Evolutionary conservation across 2,113 vertebrate genomes (phyloP).

Genomic region (Andinoacara biseriatus): DNA sequence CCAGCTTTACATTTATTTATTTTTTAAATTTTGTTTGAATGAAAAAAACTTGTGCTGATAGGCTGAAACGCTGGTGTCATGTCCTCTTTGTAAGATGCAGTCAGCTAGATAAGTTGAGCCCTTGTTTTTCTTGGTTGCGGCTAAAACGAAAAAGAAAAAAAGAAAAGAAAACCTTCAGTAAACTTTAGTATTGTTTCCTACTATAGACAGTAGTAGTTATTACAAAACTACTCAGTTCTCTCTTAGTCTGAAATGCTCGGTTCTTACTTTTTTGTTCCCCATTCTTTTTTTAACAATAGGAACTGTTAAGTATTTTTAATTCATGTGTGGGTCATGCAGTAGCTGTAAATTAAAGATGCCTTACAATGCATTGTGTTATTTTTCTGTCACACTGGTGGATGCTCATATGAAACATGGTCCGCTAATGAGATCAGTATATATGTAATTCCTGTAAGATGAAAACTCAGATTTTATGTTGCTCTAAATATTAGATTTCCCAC

Average conservation of each 20-base stretch:
- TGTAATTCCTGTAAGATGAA: not conserved
- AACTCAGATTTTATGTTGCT: too few relatives aligned
- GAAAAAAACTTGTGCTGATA: not conserved
- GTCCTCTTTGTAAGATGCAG: not conserved
- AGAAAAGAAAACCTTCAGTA: too few relatives aligned
- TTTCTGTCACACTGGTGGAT: not conserved
- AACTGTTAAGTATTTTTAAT: not conserved
- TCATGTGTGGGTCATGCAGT: not conserved
- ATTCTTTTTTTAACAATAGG: not conserved
- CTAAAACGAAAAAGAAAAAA: too few relatives aligned
- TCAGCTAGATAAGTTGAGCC: not conserved
- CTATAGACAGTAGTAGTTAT: not conserved
- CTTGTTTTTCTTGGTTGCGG: not conserved
- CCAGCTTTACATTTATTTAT: not conserved
- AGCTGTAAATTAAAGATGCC: not conserved
- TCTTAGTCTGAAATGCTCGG: not conserved
- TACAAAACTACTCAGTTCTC: constrained; percentile 7
- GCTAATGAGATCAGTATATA: not conserved
- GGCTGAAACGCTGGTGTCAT: not conserved
- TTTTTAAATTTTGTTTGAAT: not conserved
- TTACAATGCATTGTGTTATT: not conserved
- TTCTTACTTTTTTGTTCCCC: not conserved
- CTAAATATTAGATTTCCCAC: not conserved
- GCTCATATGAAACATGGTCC: not conserved
- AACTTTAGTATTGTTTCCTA: not conserved